Evolutionary conservation across 2,113 vertebrate genomes (phyloP).

Genomic region (Ammodytes marinus): DNA sequence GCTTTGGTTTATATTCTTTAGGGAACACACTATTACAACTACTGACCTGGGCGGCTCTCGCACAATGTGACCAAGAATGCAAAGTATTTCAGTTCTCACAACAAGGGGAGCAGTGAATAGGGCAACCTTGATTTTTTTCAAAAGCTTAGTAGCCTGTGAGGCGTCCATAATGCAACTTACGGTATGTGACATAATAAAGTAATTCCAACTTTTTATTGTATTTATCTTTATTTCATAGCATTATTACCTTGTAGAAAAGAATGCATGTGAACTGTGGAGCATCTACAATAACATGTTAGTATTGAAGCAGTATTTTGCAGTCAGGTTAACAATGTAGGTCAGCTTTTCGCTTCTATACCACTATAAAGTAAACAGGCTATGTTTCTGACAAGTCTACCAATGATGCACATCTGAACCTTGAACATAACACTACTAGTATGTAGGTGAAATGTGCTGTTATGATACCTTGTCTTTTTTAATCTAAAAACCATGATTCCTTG

Average conservation of each 20-base stretch:
- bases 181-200: constrained; percentile 58
- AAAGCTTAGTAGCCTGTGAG: constrained; percentile 59
- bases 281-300: constrained; percentile 2
- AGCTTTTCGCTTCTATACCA: neutral
- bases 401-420: neutral
- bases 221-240: neutral
- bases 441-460: neutral
- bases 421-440: neutral
- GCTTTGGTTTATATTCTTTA: constrained; percentile 71
- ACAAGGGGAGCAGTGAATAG: constrained; percentile 60
- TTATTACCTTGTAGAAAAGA: neutral
- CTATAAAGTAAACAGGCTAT: neutral
- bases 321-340: constrained; percentile 1
- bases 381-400: neutral
- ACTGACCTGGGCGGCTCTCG: constrained; percentile 67
- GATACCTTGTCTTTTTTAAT: neutral
- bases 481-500: neutral
- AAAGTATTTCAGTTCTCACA: constrained; percentile 80
- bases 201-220: neutral
- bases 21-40: constrained; percentile 76
- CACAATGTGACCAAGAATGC: constrained; percentile 82
- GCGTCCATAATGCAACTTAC: constrained; percentile 26
- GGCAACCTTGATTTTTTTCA: constrained; percentile 55
- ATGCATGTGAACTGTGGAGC: neutral
- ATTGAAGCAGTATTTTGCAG: neutral